phyloP scores from a whole-genome alignment of 2,888 invertebrate genomes.

The Ochropacha duplaris region DNA sequence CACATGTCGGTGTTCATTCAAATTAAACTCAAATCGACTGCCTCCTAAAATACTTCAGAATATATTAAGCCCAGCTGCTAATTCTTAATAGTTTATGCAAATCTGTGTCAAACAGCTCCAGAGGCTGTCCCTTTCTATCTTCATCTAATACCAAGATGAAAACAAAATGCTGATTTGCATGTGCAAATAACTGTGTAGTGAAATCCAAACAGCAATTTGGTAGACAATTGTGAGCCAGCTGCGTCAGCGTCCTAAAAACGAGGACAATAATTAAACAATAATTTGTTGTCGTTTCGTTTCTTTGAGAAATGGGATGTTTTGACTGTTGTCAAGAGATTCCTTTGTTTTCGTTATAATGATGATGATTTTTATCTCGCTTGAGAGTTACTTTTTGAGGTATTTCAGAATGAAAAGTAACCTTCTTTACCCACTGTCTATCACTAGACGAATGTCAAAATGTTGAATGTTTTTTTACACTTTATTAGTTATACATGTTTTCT shows the following conservation, averaged over 20 bases:
- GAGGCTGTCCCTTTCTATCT: slow-evolving; percentile 27
- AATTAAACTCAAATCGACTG: slow-evolving; percentile 37
- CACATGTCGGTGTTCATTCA: slow-evolving; percentile 33
- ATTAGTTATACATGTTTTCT: too few species aligned
- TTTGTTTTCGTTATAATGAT: slow-evolving; percentile 12
- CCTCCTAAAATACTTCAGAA: slow-evolving; percentile 36
- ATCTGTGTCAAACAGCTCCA: slow-evolving; percentile 52
- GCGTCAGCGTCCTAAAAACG: slow-evolving; percentile 40
- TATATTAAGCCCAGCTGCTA: slow-evolving; percentile 63
- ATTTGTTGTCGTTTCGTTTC: slow-evolving; percentile 58
- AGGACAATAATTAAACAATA: slow-evolving; percentile 72
- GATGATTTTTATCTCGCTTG: not conserved
- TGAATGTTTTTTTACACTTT: too few species aligned
- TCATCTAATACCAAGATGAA: slow-evolving; percentile 56
- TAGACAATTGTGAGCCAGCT: slow-evolving; percentile 73
- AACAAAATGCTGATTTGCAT: slow-evolving; percentile 81
- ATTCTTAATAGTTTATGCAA: slow-evolving; percentile 79
- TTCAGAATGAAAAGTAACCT: too few species aligned
- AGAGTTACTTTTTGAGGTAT: too few species aligned
- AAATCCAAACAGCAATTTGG: slow-evolving; percentile 79
- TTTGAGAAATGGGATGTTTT: slow-evolving; percentile 34
- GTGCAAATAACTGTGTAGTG: slow-evolving; percentile 78
- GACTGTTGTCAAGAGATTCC: slow-evolving; percentile 20
- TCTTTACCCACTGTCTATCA: too few species aligned
- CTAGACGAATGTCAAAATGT: too few species aligned